These are phyloP conservation scores for Catharus bicknelli DNA, from an alignment of 2,113 vertebrate species.

Conservation along the genomic window DNA sequence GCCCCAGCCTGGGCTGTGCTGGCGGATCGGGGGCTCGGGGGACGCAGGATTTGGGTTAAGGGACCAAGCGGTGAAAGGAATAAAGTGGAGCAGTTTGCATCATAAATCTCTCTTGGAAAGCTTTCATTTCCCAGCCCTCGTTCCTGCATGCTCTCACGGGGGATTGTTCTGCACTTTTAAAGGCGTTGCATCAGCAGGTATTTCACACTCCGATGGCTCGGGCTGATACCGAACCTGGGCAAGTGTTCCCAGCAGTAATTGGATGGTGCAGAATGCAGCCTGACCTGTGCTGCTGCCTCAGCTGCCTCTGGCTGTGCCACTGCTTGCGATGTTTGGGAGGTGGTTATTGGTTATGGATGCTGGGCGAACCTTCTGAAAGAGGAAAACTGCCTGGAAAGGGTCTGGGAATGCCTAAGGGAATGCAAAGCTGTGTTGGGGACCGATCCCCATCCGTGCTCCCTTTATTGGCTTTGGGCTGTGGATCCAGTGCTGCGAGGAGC, in stretches of 20 bases:
- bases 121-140: background rate
- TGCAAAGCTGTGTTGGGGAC: background rate
- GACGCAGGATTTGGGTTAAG: background rate
- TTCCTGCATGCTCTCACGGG: background rate
- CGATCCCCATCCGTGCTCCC: background rate
- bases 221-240: background rate
- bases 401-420: background rate
- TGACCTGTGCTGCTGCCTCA: background rate
- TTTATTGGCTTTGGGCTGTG: background rate
- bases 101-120: background rate
- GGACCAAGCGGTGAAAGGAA: background rate
- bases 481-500: background rate
- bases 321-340: background rate
- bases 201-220: background rate
- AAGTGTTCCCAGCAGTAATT: background rate
- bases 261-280: background rate
- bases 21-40: background rate
- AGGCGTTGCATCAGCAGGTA: background rate
- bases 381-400: background rate
- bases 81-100: background rate
- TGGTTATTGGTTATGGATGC: background rate
- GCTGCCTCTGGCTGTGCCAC: background rate
- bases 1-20: background rate
- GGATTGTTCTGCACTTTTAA: background rate
- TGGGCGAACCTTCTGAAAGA: background rate